These are phyloP conservation scores for Plutomurus gul DNA, from an alignment of 1,140 invertebrate genomes.

Conservation along the genomic window DNA sequence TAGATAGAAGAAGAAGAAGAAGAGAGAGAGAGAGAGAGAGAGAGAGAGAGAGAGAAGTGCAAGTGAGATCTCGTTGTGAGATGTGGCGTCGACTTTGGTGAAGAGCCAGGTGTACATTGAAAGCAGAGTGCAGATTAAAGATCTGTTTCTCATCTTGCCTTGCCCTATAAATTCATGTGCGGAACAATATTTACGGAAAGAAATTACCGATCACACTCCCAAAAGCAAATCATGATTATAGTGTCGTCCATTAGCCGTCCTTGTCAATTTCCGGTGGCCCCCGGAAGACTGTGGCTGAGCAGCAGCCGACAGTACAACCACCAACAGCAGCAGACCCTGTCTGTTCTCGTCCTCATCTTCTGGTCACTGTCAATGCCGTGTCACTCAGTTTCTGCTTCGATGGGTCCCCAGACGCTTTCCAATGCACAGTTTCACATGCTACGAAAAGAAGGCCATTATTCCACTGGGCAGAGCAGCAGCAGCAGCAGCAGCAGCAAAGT, in stretches of 20 bases:
- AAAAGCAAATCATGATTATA: not conserved
- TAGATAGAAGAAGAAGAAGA: too few species aligned
- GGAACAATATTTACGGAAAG: not conserved
- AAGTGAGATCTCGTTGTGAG: too few species aligned
- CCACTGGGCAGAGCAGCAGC: not conserved
- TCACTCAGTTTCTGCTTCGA: not conserved
- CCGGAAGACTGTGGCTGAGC: not conserved
- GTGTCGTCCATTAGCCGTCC: not conserved
- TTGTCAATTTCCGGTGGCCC: not conserved
- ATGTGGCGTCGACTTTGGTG: too few species aligned
- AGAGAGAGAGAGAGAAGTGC: too few species aligned
- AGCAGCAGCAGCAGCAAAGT: too few species aligned
- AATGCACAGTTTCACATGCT: not conserved
- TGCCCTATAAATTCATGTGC: not conserved
- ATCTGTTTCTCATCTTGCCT: not conserved
- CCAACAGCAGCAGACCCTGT: not conserved
- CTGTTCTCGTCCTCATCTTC: not conserved
- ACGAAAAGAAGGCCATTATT: not conserved
- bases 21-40: too few species aligned
- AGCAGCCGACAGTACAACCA: too few species aligned
- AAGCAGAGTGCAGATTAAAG: not conserved
- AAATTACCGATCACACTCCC: not conserved
- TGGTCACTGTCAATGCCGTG: not conserved
- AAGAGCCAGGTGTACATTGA: not conserved
- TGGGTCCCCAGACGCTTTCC: not conserved